A percentile compares a stretch with the other conserved stretches of the same genome.
Evolutionary conservation across 2,113 vertebrate species (phyloP).

Genomic region (Lynx canadensis): DNA sequence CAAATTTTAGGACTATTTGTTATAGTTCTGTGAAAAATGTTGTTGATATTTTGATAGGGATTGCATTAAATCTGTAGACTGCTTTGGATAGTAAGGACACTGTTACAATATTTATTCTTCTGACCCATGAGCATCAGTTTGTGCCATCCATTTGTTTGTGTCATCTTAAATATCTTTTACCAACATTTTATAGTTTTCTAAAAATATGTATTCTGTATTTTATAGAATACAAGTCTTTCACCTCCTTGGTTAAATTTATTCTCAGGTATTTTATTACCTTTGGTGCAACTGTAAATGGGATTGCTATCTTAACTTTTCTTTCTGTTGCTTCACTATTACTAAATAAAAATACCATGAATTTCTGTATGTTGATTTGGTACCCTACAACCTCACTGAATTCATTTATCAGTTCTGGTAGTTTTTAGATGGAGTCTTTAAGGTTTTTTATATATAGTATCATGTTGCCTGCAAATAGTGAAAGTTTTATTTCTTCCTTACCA

Average conservation of each 20-base stretch:
- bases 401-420: background rate
- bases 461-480: background rate
- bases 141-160: background rate
- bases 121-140: background rate
- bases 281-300: background rate
- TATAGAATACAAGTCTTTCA: background rate
- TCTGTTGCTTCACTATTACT: background rate
- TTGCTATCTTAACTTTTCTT: background rate
- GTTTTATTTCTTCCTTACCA: background rate
- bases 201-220: too few relatives aligned
- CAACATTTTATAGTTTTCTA: background rate
- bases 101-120: background rate
- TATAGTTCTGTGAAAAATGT: background rate
- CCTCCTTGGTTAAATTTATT: background rate
- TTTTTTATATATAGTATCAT: background rate
- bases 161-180: background rate
- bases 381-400: background rate
- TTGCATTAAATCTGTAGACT: background rate
- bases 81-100: background rate
- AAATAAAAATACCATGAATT: background rate
- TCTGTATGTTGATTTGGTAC: background rate
- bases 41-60: background rate
- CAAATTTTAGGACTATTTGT: background rate
- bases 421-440: background rate
- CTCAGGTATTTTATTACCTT: background rate